Evolutionary conservation across 23 tunicate genomes (phyloP).

Genomic region (Diplosoma virens): DNA sequence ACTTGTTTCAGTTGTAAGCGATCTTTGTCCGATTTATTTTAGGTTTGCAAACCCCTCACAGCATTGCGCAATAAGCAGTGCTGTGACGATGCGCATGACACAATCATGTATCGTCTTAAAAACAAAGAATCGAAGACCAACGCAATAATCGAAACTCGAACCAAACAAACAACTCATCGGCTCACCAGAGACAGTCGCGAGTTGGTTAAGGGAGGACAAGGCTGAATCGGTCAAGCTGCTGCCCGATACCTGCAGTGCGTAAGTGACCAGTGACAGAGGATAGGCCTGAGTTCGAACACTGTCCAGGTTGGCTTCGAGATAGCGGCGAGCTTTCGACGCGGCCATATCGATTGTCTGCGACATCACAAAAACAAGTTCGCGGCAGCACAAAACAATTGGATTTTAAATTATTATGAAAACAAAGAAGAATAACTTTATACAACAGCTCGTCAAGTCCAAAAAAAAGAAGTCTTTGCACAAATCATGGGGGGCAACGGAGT

Average conservation of each 20-base stretch:
- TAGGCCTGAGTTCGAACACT: conserved; percentile 29
- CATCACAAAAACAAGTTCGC: not conserved
- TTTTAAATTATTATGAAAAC: no score
- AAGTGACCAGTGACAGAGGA: conserved; percentile 73
- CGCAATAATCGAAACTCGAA: conserved; percentile 1
- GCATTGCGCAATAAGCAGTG: not conserved
- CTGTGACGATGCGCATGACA: no score
- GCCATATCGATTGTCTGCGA: not conserved
- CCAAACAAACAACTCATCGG: not conserved
- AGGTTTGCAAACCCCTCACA: not conserved
- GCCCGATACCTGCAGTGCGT: conserved; percentile 70
- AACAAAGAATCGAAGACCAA: no score
- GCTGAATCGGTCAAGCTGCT: conserved; percentile 50
- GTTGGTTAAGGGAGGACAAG: conserved; percentile 28
- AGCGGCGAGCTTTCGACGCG: conserved; percentile 19
- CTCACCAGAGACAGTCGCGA: conserved; percentile 41
- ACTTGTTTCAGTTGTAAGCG: no score
- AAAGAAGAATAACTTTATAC: no score
- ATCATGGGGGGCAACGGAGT: no score
- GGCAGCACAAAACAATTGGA: no score
- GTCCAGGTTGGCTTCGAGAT: conserved; percentile 42
- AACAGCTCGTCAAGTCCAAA: no score
- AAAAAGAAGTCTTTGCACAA: no score
- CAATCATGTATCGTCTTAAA: no score
- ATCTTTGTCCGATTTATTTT: no score